phyloP scores from a whole-genome alignment of 2,113 vertebrate species.

The Scartelaos histophorus region DNA sequence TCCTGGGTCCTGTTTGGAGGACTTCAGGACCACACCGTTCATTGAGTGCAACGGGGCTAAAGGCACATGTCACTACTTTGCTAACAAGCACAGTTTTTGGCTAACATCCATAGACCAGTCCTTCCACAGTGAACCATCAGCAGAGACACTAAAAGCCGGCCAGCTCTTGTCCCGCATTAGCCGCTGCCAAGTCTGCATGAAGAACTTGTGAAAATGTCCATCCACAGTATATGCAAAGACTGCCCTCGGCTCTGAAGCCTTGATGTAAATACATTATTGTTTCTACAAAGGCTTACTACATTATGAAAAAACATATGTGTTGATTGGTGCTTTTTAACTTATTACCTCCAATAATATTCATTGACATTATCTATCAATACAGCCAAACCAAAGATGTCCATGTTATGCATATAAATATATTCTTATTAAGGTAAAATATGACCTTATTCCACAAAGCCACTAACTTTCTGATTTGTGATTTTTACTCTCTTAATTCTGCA shows the following conservation, averaged over 20 bases:
- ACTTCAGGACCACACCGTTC: conserved; percentile 95
- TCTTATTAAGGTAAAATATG: conserved; percentile 22
- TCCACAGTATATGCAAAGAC: conserved; percentile 24
- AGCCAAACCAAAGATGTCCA: conserved; percentile 77
- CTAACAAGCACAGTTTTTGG: conserved; percentile 98
- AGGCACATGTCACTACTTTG: conserved; percentile 95
- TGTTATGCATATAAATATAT: conserved; percentile 30
- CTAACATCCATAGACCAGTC: conserved; percentile 84
- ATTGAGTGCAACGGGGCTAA: conserved; percentile 95
- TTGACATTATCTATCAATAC: conserved; percentile 63
- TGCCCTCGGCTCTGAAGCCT: conserved; percentile 17
- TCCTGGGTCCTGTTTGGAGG: conserved; percentile 95
- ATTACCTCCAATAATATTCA: conserved; percentile 85
- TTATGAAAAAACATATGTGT: conserved; percentile 48
- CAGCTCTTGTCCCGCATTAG: conserved; percentile 93
- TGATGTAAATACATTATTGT: conserved; percentile 34
- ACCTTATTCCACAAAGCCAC: conserved; percentile 41
- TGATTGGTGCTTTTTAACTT: conserved; percentile 89
- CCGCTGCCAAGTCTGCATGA: conserved; percentile 99
- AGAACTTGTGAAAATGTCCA: conserved; percentile 85
- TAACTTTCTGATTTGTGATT: conserved; percentile 48
- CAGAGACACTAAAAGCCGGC: conserved; percentile 93
- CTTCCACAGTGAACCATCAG: conserved; percentile 82
- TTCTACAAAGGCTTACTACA: neutral
- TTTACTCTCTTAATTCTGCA: conserved; percentile 25